Base-by-base conservation (phyloP, 2,113 vertebrate genomes). In the Cyprinodon variegatus region DNA sequence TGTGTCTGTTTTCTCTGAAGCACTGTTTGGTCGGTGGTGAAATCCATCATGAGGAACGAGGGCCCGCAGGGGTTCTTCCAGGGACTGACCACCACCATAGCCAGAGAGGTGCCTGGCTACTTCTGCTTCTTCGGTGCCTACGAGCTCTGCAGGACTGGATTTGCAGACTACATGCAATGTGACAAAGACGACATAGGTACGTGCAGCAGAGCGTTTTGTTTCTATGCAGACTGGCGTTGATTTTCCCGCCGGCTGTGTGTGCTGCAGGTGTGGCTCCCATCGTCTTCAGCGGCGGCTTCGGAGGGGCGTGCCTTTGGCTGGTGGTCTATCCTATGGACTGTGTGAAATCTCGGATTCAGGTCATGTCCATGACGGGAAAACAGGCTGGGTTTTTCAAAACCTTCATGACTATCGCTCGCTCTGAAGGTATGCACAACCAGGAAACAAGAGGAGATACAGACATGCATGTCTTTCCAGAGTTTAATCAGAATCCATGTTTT, bases 91-190 rank as follows among this genome's bases (percentile, higher is more conserved):
- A 96, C 97, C 84, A 99, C 97, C 72, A 94, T 98, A 65, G 96
- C 98, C 87, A 91, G 97, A 83, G 98, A 99, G 88, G 94, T 99
- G 15, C 98, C 98, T 0, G 97, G 98, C 17, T 99, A 99, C 85
- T 99, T 99, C 91, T 96, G 96, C 85, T 99, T 99, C 92, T 99
- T 99, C 0, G 97, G 98, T 1, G 97, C 95, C 46, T 99, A 99
- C 38, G 98, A 99, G 78, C 90, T 99, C 77, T 94, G 95, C 85
- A 95, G 96, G 74, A 95, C 95, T 0, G 81, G 94, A 81, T 98
- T 99, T 64, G 95, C 97, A 2, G 82, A 91, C 7, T 91, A 96
- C 68, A 85, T 92, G 91, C 94, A 95, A 66, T 96, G 95, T 82
- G 89, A 94, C 37, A 99, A 98, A 93, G 97, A 99, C 39, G 94